Evolutionary conservation across 2,888 invertebrate species (phyloP).

Genomic region (Pristionchus entomophagus): DNA sequence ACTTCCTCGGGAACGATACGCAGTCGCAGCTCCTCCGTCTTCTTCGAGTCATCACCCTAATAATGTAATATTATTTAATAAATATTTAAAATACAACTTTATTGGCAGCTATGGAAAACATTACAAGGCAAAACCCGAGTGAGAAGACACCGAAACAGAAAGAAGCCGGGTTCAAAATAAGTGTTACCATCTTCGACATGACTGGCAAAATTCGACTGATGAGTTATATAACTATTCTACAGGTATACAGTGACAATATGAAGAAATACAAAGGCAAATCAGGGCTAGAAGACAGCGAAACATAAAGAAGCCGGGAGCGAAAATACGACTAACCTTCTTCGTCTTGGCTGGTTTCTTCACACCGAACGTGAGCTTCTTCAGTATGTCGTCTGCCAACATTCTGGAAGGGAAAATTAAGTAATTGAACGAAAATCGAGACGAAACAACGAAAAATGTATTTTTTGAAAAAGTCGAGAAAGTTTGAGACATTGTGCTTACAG

Average conservation of each 20-base stretch:
- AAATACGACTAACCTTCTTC: background rate
- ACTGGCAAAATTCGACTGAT: too few species aligned
- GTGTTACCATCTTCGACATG: too few species aligned
- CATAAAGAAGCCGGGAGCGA: too few species aligned
- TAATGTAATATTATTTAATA: background rate
- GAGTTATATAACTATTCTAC: too few species aligned
- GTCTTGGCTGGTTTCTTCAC: conserved; percentile 49
- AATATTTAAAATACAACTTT: background rate
- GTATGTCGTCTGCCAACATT: conserved; percentile 35
- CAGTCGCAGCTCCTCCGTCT: conserved; percentile 46
- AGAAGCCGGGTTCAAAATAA: too few species aligned
- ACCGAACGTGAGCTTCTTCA: conserved; percentile 45
- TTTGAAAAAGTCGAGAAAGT: background rate
- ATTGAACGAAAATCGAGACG: background rate
- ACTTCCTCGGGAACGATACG: conserved; percentile 51
- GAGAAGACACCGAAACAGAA: background rate
- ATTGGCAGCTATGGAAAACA: background rate
- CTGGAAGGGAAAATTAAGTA: background rate
- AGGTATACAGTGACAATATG: too few species aligned
- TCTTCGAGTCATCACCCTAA: background rate
- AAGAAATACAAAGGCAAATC: background rate
- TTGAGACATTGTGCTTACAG: background rate
- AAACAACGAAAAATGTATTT: background rate
- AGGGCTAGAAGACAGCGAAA: background rate
- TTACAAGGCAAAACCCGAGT: background rate